Base-by-base conservation (phyloP, 2,113 vertebrate species). In the Lycaon pictus region DNA sequence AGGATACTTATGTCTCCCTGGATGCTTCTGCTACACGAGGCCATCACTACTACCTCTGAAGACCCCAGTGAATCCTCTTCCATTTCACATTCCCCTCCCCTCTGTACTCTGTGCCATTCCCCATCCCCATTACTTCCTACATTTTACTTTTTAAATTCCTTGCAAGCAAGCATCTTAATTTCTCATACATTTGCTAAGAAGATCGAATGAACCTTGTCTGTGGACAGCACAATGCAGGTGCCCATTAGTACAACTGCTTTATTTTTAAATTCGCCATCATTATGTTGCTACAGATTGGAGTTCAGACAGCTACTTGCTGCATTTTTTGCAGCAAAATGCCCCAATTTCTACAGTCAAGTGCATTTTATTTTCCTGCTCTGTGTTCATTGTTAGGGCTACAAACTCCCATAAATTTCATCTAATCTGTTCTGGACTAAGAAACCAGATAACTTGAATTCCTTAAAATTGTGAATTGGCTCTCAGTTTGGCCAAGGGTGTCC, bases 291-390 rank as follows among this genome's bases (percentile, higher is more conserved):
- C 0, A 17, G 69, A 29, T 11, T 62, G n/a, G 60, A 94, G 69
- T 56, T 23, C 1, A 62, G 22, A 80, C 0, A 32, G 7, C n/a
- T 76, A 93, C 16, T 65, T 8, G 7, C 55, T 67, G 58, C 16
- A 11, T 35, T 60, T 60, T 95, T 81, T 80, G 48, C 11, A 80
- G 56, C 43, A 32, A 71, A 88, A 65, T 16, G 53, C n/a, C 43
- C 63, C 4, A 2, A 10, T 86, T 88, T 77, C 76, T 53, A 37
- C 22, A 92, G 58, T 35, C 65, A 60, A 53, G 43, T 53, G 17
- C 77, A 51, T 81, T 93, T 92, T 43, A 27, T 88, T 71, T 96
- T 23, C 25, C 53, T 92, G 12, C 35, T 89, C 65, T 81, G 53
- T 2, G 29, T 37, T 95, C 60, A 9, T 9, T 69, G 25, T 58